Percentiles rank a stretch among this genome's conserved stretches.
These are phyloP conservation scores for Drosophila glabriapex DNA, from an alignment of 2,888 invertebrate genomes.

Conservation along the genomic window DNA sequence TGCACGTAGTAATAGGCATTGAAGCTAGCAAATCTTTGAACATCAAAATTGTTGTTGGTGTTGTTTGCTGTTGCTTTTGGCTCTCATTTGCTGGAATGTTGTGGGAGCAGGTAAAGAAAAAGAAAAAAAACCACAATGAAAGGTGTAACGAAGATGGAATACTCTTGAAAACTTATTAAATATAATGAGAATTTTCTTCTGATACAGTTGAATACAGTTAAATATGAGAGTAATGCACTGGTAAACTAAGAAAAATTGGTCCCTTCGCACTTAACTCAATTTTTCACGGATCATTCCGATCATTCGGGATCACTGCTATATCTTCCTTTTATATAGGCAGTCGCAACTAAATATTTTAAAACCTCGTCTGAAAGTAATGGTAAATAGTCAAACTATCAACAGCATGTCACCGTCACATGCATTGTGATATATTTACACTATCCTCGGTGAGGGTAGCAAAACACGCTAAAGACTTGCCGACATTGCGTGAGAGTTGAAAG, in stretches of 20 bases:
- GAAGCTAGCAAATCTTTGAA: slow-evolving; percentile 46
- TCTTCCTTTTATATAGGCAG: neutral
- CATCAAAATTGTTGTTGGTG: slow-evolving; percentile 45
- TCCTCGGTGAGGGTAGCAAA: slow-evolving; percentile 6
- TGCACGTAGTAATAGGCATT: slow-evolving; percentile 27
- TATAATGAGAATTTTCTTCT: rapidly evolving
- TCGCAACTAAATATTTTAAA: neutral
- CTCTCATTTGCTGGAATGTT: slow-evolving; percentile 65
- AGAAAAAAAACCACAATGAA: neutral
- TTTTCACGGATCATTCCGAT: neutral
- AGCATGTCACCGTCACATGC: neutral
- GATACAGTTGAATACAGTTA: neutral
- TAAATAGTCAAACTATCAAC: neutral
- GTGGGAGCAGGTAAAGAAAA: slow-evolving; percentile 66
- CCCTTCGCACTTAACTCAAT: neutral
- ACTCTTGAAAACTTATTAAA: neutral
- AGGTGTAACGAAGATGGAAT: slow-evolving; percentile 1
- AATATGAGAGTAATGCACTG: neutral
- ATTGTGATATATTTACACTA: neutral
- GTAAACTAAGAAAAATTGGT: neutral
- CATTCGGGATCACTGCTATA: neutral
- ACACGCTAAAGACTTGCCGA: slow-evolving; percentile 57
- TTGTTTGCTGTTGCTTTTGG: slow-evolving; percentile 24
- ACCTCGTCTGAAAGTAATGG: neutral
- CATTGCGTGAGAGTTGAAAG: slow-evolving; percentile 68